Evolutionary conservation across 2,797 vertebrate species (phyloP).

Genomic region (Pachyuromys duprasi): DNA sequence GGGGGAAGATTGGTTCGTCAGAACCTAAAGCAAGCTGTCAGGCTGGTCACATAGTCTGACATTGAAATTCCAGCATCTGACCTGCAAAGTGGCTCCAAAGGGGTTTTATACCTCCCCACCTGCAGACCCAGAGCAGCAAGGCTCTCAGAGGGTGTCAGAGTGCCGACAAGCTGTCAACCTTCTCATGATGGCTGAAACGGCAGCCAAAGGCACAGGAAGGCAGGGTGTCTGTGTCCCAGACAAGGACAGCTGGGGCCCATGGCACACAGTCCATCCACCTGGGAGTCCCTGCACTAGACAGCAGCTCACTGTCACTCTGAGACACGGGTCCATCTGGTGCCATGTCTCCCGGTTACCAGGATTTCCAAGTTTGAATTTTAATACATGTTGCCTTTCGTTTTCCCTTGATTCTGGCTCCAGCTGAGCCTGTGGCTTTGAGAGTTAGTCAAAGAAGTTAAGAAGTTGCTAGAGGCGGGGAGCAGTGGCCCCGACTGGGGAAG

Average conservation of each 20-base stretch:
- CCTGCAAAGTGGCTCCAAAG: neutral
- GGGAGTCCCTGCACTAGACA: conserved; percentile 55
- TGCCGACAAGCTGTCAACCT: conserved; percentile 44
- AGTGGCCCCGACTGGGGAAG: neutral
- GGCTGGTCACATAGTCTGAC: neutral
- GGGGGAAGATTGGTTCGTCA: neutral
- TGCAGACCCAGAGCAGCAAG: neutral
- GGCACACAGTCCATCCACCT: conserved; percentile 48
- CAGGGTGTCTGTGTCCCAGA: neutral
- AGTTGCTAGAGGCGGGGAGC: neutral
- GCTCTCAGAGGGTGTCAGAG: conserved; percentile 33
- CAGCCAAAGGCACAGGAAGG: conserved; percentile 6
- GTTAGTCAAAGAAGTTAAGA: neutral
- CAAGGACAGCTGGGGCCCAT: conserved; percentile 55
- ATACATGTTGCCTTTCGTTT: conserved; percentile 5
- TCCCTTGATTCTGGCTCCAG: neutral
- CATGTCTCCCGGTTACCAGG: conserved; percentile 44
- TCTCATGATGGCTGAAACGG: neutral
- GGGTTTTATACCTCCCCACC: neutral
- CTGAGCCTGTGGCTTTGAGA: neutral
- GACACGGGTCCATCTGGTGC: conserved; percentile 67
- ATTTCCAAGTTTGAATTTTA: conserved; percentile 61
- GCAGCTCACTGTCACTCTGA: conserved; percentile 37
- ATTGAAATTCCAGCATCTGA: neutral
- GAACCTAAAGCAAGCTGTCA: neutral